These are phyloP conservation scores for Otus sunia DNA, from an alignment of 2,113 vertebrate genomes.

Conservation along the genomic window DNA sequence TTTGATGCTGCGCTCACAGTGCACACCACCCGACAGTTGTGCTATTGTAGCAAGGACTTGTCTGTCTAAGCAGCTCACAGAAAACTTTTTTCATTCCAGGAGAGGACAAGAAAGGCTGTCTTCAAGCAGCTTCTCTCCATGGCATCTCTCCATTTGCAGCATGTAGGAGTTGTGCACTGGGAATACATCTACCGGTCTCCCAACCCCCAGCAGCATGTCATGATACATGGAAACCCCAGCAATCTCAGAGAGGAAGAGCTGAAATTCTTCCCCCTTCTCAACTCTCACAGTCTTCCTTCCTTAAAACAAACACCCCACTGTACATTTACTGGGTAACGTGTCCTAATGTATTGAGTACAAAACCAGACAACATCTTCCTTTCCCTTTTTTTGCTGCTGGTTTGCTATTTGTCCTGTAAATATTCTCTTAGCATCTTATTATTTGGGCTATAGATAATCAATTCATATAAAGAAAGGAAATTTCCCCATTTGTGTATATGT, in stretches of 20 bases:
- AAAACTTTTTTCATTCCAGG: not conserved
- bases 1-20: not conserved
- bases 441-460: not conserved
- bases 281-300: not conserved
- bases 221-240: not conserved
- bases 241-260: not conserved
- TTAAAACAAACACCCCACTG: not conserved
- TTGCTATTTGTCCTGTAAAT: not conserved
- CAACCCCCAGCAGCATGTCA: rapidly evolving
- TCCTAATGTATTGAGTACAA: rapidly evolving
- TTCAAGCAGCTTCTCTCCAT: not conserved
- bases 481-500: not conserved
- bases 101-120: not conserved
- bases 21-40: not conserved
- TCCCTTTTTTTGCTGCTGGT: not conserved
- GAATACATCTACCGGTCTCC: not conserved
- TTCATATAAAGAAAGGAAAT: not conserved
- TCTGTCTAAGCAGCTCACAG: not conserved
- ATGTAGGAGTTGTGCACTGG: rapidly evolving
- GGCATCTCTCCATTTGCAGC: not conserved
- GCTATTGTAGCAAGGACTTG: not conserved
- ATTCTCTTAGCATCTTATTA: not conserved
- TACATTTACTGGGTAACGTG: not conserved
- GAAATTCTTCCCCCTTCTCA: not conserved
- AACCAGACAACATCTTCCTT: not conserved